Evolutionary conservation across 2,113 vertebrate species (phyloP).

Genomic region (Cettia cetti): DNA sequence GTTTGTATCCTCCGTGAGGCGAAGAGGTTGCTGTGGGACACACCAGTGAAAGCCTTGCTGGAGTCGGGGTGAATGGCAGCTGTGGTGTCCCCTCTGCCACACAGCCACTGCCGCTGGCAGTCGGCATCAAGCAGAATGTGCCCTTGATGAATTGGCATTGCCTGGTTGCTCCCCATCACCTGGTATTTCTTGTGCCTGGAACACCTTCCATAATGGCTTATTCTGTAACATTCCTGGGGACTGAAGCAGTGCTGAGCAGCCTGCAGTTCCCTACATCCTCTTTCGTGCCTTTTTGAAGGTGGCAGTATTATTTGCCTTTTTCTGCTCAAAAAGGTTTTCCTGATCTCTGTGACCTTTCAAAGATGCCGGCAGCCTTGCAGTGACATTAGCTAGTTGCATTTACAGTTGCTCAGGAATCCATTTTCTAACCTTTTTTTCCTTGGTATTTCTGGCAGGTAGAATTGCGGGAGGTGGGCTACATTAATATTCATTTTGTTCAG

Average conservation of each 20-base stretch:
- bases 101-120: neutral
- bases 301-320: neutral
- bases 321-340: neutral
- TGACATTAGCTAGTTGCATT: neutral
- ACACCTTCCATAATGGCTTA: fast-evolving
- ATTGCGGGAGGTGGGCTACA: constrained; percentile 6
- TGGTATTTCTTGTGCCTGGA: neutral
- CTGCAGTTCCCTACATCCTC: neutral
- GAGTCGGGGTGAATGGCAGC: neutral
- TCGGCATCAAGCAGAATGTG: neutral
- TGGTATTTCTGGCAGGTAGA: constrained; percentile 33
- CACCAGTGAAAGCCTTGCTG: neutral
- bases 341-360: neutral
- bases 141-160: neutral
- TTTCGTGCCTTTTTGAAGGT: neutral
- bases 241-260: neutral
- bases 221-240: neutral
- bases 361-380: neutral
- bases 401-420: constrained; percentile 3
- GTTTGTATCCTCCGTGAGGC: neutral
- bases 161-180: neutral
- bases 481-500: constrained; percentile 48
- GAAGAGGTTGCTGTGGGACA: neutral
- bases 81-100: neutral
- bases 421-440: neutral